These are phyloP conservation scores for Aldrovandia affinis DNA, from an alignment of 2,797 vertebrate genomes.

Conservation along the genomic window DNA sequence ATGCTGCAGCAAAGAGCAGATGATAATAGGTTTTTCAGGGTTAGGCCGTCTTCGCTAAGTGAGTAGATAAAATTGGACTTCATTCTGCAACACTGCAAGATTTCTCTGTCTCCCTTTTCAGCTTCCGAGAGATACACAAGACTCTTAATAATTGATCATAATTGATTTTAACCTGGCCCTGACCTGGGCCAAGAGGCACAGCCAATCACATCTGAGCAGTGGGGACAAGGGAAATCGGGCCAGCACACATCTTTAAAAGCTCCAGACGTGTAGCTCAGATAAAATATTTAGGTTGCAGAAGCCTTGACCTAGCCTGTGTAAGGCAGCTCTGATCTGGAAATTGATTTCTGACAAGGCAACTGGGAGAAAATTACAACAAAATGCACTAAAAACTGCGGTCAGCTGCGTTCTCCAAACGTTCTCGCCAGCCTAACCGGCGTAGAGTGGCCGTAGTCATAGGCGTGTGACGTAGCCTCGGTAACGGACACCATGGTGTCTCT, in stretches of 20 bases:
- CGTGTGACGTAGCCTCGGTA: neutral
- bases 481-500: neutral
- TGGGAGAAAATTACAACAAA: constrained; percentile 87
- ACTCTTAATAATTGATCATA: constrained; percentile 95
- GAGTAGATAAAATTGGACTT: constrained; percentile 37
- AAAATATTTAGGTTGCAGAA: constrained; percentile 90
- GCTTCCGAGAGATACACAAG: constrained; percentile 65
- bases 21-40: constrained; percentile 14
- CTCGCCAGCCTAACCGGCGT: constrained; percentile 75
- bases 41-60: neutral
- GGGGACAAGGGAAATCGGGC: constrained; percentile 80
- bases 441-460: constrained; percentile 35
- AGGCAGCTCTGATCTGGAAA: constrained; percentile 88
- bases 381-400: constrained; percentile 78
- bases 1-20: neutral
- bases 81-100: constrained; percentile 16
- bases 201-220: constrained; percentile 87
- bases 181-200: constrained; percentile 87
- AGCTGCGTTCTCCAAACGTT: constrained; percentile 77
- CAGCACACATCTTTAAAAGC: constrained; percentile 91
- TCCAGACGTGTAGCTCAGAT: constrained; percentile 87
- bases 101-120: constrained; percentile 61
- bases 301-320: constrained; percentile 86
- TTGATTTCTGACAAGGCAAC: constrained; percentile 93
- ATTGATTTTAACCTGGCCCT: constrained; percentile 96